phyloP scores from a whole-genome alignment of 2,797 vertebrate genomes.

The Esox lucius region DNA sequence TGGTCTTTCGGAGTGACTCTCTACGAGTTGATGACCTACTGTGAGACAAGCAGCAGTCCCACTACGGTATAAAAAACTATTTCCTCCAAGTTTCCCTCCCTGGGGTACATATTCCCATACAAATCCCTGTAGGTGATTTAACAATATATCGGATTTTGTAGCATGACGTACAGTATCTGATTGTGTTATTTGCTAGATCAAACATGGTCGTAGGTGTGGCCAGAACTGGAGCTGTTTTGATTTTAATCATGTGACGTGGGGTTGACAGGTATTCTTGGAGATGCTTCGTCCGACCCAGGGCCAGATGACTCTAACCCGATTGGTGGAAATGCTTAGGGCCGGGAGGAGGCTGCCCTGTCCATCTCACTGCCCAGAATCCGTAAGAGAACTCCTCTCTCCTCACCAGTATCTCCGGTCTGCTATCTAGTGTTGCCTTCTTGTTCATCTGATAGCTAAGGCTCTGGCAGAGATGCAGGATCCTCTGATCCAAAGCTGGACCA shows the following conservation, averaged over 20 bases:
- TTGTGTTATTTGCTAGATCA: neutral
- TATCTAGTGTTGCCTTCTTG: too few relatives aligned
- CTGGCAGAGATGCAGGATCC: too few relatives aligned
- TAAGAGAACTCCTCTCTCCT: slow-evolving; percentile 33
- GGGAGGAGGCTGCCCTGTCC: slow-evolving; percentile 78
- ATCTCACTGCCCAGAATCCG: slow-evolving; percentile 74
- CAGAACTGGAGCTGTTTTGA: neutral
- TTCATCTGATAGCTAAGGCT: neutral
- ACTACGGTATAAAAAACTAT: slow-evolving; percentile 70
- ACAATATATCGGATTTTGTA: too few relatives aligned
- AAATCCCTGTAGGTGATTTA: neutral
- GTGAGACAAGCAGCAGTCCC: slow-evolving; percentile 78
- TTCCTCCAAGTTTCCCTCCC: neutral
- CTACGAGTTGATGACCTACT: slow-evolving; percentile 84
- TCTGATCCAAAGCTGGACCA: too few relatives aligned
- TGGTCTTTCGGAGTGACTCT: slow-evolving; percentile 87
- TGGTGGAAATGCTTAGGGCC: slow-evolving; percentile 77
- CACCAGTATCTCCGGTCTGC: too few relatives aligned
- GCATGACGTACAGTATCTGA: neutral
- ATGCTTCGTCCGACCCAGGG: slow-evolving; percentile 84
- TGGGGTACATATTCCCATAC: neutral
- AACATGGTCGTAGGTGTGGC: neutral
- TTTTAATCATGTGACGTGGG: neutral
- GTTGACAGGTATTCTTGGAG: slow-evolving; percentile 76
- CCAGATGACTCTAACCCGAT: slow-evolving; percentile 84